phyloP scores from a whole-genome alignment of 1,140 invertebrate genomes.

The Meloidogyne floridensis region DNA sequence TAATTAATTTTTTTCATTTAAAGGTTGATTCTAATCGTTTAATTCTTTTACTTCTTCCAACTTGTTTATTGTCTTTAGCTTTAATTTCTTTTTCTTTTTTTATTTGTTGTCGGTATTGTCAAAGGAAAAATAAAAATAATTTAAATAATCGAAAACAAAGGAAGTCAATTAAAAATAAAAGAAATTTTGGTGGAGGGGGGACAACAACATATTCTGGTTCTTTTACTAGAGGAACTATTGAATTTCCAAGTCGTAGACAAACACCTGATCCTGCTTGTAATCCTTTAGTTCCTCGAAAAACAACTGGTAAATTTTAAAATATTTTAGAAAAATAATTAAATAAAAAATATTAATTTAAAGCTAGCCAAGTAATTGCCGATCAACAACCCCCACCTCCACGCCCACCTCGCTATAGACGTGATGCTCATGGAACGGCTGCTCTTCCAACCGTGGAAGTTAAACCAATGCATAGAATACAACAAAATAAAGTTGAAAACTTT shows the following conservation, averaged over 20 bases:
- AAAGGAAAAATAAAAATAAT: not conserved
- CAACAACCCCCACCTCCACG: constrained; percentile 41
- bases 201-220: constrained; percentile 8
- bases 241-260: constrained; percentile 10
- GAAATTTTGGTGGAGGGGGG: not conserved
- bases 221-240: constrained; percentile 1
- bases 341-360: not conserved
- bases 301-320: constrained; percentile 15
- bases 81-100: not conserved
- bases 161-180: not conserved
- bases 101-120: constrained; percentile 9
- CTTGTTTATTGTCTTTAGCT: constrained; percentile 7
- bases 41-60: constrained; percentile 1
- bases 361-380: constrained; percentile 36
- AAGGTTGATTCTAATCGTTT: constrained; percentile 9
- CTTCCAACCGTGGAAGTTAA: constrained; percentile 42
- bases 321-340: not conserved
- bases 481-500: not conserved
- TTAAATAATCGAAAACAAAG: not conserved
- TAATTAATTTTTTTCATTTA: not conserved
- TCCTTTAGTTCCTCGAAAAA: constrained; percentile 35
- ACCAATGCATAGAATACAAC: constrained; percentile 30
- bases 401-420: constrained; percentile 30
- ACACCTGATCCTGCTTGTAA: constrained; percentile 25
- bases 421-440: constrained; percentile 7